A percentile compares a stretch with the other conserved stretches of the same genome.
These are phyloP conservation scores for Colius striatus DNA, from an alignment of 2,113 vertebrate species.

Conservation along the genomic window DNA sequence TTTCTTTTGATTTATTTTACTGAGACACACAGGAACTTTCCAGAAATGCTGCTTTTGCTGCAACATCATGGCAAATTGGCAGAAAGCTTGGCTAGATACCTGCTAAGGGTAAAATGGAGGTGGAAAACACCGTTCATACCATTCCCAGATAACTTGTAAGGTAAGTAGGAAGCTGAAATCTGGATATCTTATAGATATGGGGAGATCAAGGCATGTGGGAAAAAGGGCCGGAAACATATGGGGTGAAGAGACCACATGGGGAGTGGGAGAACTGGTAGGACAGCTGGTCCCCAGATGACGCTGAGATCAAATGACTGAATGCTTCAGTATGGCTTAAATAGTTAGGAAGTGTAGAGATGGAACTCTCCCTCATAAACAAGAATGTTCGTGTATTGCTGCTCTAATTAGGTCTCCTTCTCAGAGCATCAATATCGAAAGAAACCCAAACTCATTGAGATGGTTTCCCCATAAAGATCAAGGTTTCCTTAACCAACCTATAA, in stretches of 20 bases:
- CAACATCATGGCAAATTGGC: not conserved
- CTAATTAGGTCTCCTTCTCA: slow-evolving; percentile 11
- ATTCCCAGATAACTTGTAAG: not conserved
- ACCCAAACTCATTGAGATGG: not conserved
- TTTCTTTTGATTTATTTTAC: not conserved
- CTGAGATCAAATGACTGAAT: slow-evolving; percentile 69
- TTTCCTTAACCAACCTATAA: not conserved
- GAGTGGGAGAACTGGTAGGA: slow-evolving; percentile 53
- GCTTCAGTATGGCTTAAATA: slow-evolving; percentile 52
- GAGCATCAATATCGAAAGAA: not conserved
- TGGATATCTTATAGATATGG: slow-evolving; percentile 16
- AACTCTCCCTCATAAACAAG: slow-evolving; percentile 21
- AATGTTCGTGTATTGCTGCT: not conserved
- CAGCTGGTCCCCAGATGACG: slow-evolving; percentile 67
- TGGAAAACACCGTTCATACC: not conserved
- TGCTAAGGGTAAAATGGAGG: not conserved
- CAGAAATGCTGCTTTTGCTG: not conserved
- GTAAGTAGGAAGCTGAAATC: slow-evolving; percentile 17
- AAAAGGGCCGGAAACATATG: slow-evolving; percentile 68
- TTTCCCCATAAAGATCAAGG: slow-evolving; percentile 2
- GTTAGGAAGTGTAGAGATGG: slow-evolving; percentile 52
- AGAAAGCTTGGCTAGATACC: not conserved
- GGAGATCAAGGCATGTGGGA: slow-evolving; percentile 59
- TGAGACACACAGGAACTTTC: not conserved
- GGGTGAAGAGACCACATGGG: slow-evolving; percentile 56